phyloP scores from a whole-genome alignment of 2,797 vertebrate species.

The Merluccius polli region DNA sequence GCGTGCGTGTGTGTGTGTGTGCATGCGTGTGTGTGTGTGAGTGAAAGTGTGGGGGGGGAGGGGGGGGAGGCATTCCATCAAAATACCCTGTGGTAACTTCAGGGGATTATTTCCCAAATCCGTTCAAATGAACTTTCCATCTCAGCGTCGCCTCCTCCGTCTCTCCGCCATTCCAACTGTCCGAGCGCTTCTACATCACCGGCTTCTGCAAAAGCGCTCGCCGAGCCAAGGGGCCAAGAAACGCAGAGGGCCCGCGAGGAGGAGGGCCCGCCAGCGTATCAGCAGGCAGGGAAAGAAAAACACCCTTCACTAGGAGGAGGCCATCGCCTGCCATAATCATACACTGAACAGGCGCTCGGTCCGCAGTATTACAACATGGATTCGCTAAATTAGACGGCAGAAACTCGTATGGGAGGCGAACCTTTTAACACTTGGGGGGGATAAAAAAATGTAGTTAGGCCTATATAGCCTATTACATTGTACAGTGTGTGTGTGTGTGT shows the following conservation, averaged over 20 bases:
- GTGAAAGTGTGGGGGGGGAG: constrained; percentile 40
- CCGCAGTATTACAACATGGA: background rate
- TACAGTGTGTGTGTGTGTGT: background rate
- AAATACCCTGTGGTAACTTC: constrained; percentile 71
- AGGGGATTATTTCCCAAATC: constrained; percentile 76
- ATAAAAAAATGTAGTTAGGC: too few species aligned
- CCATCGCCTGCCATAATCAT: background rate
- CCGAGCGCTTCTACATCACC: constrained; percentile 75
- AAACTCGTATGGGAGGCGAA: background rate
- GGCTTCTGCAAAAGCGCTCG: constrained; percentile 59
- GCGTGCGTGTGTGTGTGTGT: too few species aligned
- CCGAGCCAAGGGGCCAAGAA: constrained; percentile 48
- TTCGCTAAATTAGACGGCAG: background rate
- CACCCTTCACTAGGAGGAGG: background rate
- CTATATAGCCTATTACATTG: background rate
- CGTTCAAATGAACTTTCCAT: constrained; percentile 76
- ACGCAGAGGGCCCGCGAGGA: constrained; percentile 63
- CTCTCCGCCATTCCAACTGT: constrained; percentile 78
- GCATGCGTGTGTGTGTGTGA: constrained; percentile 9
- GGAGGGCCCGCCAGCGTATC: constrained; percentile 29
- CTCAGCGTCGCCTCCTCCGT: constrained; percentile 67
- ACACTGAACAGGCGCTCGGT: background rate
- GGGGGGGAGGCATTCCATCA: constrained; percentile 56
- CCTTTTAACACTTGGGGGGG: too few species aligned
- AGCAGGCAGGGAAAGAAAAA: constrained; percentile 6